Percentiles rank a stretch among this genome's conserved stretches.
Conservation (phyloP, 2,888 invertebrate species). For the Conistra vaccinii region DNA sequence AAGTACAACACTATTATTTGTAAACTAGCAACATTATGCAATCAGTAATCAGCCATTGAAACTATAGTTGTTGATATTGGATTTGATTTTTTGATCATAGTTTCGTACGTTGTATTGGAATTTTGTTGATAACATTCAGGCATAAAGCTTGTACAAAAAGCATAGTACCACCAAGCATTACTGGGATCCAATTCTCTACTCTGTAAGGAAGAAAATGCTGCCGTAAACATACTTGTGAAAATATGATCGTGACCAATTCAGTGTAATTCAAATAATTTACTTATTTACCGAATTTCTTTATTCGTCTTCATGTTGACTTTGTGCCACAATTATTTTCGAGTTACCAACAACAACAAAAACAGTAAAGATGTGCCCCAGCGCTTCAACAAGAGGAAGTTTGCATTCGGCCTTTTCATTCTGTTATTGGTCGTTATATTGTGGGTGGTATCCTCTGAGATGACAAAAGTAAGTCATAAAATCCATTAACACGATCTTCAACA, state of each 20-base stretch:
- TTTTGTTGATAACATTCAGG: conserved; percentile 20
- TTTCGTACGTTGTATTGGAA: conserved; percentile 28
- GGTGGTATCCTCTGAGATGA: conserved; percentile 98
- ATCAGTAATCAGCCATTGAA: conserved; percentile 61
- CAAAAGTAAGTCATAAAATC: conserved; percentile 92
- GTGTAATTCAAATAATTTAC: conserved; percentile 62
- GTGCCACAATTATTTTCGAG: conserved; percentile 88
- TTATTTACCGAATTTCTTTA: conserved; percentile 56
- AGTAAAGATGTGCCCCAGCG: conserved; percentile 83
- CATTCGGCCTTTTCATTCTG: conserved; percentile 96
- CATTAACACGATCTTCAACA: background rate
- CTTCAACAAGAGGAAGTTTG: conserved; percentile 89
- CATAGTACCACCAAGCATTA: conserved; percentile 1
- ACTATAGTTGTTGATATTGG: conserved; percentile 57
- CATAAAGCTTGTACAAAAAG: background rate
- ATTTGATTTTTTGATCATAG: conserved; percentile 54
- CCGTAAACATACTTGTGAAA: conserved; percentile 51
- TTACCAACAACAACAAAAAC: conserved; percentile 82
- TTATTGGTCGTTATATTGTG: conserved; percentile 98
- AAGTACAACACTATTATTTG: background rate
- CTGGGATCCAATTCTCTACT: conserved; percentile 1
- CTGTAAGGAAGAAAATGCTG: conserved; percentile 38
- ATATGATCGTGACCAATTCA: conserved; percentile 63
- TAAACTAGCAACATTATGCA: conserved; percentile 37
- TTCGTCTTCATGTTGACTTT: conserved; percentile 88